Evolutionary conservation across 2,888 invertebrate genomes (phyloP).

Genomic region (Drosophila emarginata): DNA sequence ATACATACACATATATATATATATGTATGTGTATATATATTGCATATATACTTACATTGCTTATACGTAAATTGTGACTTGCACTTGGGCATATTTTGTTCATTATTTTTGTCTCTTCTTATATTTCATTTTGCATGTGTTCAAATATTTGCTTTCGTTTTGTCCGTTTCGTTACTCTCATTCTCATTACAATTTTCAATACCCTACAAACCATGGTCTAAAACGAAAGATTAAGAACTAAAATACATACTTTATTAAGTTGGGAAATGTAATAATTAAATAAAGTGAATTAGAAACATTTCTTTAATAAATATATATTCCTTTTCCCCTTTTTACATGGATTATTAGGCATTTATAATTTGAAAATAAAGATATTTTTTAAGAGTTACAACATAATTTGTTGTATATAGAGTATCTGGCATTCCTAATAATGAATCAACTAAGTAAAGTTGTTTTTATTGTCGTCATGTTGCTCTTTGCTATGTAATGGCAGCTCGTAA

Average conservation of each 20-base stretch:
- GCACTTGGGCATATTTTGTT: conserved; percentile 47
- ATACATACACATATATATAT: background rate
- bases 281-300: too few relatives aligned
- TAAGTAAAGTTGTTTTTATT: conserved; percentile 26
- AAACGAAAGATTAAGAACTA: background rate
- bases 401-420: conserved; percentile 11
- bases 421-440: conserved; percentile 14
- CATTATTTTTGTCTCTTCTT: conserved; percentile 50
- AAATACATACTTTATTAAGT: too few relatives aligned
- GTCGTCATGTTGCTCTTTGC: conserved; percentile 46
- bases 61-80: conserved; percentile 61
- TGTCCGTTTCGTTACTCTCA: conserved; percentile 35
- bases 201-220: background rate
- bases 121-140: conserved; percentile 30
- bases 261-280: conserved; percentile 1
- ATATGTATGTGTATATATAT: conserved; percentile 29
- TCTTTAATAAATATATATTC: too few relatives aligned
- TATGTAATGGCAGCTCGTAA: conserved; percentile 74
- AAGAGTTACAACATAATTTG: too few relatives aligned
- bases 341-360: too few relatives aligned
- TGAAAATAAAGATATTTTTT: too few relatives aligned
- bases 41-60: conserved; percentile 43
- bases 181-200: conserved; percentile 26
- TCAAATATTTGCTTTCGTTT: conserved; percentile 50
- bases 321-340: too few relatives aligned